phyloP scores from a whole-genome alignment of 2,797 vertebrate genomes.

The Tokudaia tokunoshimensis region DNA sequence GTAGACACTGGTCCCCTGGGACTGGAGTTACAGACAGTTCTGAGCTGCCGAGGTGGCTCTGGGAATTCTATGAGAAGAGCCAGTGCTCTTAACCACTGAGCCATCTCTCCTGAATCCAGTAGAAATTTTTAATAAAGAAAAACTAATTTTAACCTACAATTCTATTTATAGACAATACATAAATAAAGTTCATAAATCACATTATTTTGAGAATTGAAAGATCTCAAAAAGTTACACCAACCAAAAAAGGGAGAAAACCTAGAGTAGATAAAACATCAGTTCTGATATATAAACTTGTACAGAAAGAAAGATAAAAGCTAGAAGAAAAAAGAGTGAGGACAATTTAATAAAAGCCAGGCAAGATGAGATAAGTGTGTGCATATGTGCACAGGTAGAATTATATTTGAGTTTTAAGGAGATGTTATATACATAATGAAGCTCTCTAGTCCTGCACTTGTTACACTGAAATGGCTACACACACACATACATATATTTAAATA shows the following conservation, averaged over 20 bases:
- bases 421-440: not conserved
- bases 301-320: not conserved
- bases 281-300: conserved; percentile 30
- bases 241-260: not conserved
- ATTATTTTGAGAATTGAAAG: conserved; percentile 57
- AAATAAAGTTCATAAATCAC: not conserved
- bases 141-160: conserved; percentile 49
- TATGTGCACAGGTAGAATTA: not conserved
- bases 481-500: not conserved
- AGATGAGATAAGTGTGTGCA: not conserved
- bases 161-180: conserved; percentile 1
- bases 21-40: not conserved
- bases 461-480: not conserved
- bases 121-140: not conserved
- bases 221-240: conserved; percentile 10
- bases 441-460: not conserved
- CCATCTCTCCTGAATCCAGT: not conserved
- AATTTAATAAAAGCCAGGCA: conserved; percentile 42
- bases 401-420: not conserved
- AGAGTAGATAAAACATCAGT: not conserved
- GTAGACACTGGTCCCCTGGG: not conserved
- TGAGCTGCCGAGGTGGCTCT: not conserved
- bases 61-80: not conserved
- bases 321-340: not conserved
- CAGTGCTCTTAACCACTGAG: not conserved